Evolutionary conservation across 2,113 vertebrate species (phyloP).

Genomic region (Orthonyx spaldingii): DNA sequence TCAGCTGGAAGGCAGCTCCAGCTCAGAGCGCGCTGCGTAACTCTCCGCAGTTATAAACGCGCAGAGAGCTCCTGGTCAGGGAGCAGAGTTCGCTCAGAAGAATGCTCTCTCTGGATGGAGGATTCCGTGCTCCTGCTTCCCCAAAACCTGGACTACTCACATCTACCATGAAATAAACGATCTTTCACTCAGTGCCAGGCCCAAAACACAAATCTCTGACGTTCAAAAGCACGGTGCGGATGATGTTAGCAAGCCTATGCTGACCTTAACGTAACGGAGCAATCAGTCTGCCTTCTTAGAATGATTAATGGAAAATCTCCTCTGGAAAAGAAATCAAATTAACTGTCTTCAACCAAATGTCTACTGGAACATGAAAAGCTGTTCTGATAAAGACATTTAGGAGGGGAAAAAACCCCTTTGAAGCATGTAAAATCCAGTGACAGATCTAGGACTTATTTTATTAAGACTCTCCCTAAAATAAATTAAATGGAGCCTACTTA

Average conservation of each 20-base stretch:
- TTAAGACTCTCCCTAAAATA: conserved; percentile 63
- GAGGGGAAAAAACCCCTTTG: conserved; percentile 37
- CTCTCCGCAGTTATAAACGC: rapidly evolving
- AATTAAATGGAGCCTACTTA: conserved; percentile 59
- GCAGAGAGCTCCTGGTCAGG: not conserved
- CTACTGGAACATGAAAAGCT: conserved; percentile 76
- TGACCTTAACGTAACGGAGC: conserved; percentile 73
- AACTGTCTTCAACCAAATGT: conserved; percentile 80
- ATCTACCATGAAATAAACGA: not conserved
- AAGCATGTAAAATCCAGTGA: conserved; percentile 65
- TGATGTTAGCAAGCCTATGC: conserved; percentile 60
- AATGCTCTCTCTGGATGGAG: not conserved
- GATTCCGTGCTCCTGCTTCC: not conserved
- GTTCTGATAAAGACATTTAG: conserved; percentile 72
- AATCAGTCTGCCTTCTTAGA: conserved; percentile 73
- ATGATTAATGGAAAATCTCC: conserved; percentile 78
- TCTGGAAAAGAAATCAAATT: conserved; percentile 81
- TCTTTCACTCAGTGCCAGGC: not conserved
- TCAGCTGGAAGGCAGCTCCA: not conserved
- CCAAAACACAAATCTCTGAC: not conserved
- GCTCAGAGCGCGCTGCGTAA: rapidly evolving
- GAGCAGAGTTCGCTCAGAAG: not conserved
- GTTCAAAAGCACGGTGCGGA: conserved; percentile 34
- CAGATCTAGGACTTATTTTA: conserved; percentile 70
- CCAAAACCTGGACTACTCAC: not conserved